These are phyloP conservation scores for Euphydryas editha DNA, from an alignment of 2,888 invertebrate genomes.

Conservation along the genomic window DNA sequence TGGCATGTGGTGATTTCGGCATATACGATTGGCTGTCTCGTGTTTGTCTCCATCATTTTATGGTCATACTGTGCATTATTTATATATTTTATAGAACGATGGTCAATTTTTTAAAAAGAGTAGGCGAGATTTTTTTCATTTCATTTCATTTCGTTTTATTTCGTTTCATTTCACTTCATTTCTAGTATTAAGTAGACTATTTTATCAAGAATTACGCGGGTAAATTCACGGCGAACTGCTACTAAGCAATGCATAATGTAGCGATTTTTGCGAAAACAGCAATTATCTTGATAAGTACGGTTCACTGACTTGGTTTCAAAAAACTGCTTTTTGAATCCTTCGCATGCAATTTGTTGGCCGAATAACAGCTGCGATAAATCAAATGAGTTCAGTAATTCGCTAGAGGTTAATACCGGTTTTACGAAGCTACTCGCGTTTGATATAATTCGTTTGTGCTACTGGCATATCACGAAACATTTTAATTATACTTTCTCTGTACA, in stretches of 20 bases:
- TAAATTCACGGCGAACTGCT: conserved; percentile 26
- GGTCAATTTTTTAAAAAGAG: too few relatives aligned
- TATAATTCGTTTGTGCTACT: conserved; percentile 57
- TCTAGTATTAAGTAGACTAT: too few relatives aligned
- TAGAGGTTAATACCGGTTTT: conserved; percentile 29
- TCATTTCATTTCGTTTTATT: too few relatives aligned
- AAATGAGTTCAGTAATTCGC: conserved; percentile 34
- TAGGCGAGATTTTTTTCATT: too few relatives aligned
- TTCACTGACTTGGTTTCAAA: conserved; percentile 31
- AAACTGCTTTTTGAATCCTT: conserved; percentile 41
- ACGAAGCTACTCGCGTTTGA: conserved; percentile 24
- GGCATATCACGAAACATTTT: background rate
- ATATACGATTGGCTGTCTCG: too few relatives aligned
- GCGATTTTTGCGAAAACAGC: conserved; percentile 29
- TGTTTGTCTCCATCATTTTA: too few relatives aligned
- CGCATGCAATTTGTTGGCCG: conserved; percentile 45
- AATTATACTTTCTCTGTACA: background rate
- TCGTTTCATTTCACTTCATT: too few relatives aligned
- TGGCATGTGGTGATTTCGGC: too few relatives aligned
- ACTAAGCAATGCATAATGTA: conserved; percentile 14
- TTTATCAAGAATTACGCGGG: background rate
- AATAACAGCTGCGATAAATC: conserved; percentile 37
- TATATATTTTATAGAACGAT: too few relatives aligned
- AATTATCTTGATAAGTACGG: conserved; percentile 31
- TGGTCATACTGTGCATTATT: too few relatives aligned